A percentile compares a stretch with the other conserved stretches of the same genome.
phyloP scores from a whole-genome alignment of 2,113 vertebrate species.

The Scartelaos histophorus region DNA sequence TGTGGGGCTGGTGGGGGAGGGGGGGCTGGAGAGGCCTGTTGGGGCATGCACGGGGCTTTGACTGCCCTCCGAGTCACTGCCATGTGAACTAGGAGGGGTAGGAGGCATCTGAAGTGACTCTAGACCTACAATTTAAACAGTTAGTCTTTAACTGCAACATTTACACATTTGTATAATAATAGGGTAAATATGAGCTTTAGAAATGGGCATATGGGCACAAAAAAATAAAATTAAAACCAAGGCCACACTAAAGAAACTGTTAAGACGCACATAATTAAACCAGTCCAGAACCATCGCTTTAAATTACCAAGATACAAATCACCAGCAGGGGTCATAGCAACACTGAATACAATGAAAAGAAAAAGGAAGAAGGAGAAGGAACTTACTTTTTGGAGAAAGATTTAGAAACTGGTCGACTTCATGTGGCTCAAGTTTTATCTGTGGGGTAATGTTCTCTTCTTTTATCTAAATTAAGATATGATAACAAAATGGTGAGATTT shows the following conservation, averaged over 20 bases:
- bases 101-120: constrained; percentile 92
- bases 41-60: constrained; percentile 88
- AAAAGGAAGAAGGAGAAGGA: no score
- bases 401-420: constrained; percentile 98
- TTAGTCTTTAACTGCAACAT: neutral
- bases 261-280: neutral
- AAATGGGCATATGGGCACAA: neutral
- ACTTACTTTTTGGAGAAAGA: constrained; percentile 87
- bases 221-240: neutral
- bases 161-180: neutral
- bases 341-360: neutral
- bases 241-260: neutral
- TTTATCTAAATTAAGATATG: constrained; percentile 77
- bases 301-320: neutral
- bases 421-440: constrained; percentile 97
- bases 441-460: constrained; percentile 83
- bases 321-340: constrained; percentile 53
- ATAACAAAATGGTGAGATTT: neutral
- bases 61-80: constrained; percentile 94
- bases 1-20: constrained; percentile 85
- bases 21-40: constrained; percentile 73
- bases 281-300: no score
- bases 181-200: neutral
- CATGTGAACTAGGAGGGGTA: constrained; percentile 94
- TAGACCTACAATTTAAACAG: constrained; percentile 60